Conservation (phyloP, 2,113 vertebrate species). For the Poecile atricapillus region DNA sequence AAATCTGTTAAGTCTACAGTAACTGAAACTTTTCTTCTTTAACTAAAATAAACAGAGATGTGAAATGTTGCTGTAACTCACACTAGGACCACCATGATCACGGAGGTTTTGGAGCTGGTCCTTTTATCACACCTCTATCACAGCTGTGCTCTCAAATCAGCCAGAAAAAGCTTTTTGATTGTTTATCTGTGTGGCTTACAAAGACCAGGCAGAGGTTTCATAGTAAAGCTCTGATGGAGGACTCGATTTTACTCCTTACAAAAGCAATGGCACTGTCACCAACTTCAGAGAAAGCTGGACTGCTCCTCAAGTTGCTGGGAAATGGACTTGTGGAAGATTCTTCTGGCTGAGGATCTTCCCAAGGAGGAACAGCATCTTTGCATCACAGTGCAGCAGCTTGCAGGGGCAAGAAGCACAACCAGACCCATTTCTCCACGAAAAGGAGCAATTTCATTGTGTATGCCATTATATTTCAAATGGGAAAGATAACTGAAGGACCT, state of each 20-base stretch:
- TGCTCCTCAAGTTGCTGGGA: background rate
- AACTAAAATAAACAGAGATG: conserved; percentile 4
- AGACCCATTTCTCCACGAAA: background rate
- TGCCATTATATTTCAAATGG: background rate
- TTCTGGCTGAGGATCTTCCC: background rate
- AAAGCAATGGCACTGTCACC: background rate
- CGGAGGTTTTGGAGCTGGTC: background rate
- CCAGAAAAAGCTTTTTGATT: background rate
- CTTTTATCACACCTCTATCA: conserved; percentile 43
- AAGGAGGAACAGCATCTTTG: background rate
- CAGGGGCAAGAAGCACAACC: background rate
- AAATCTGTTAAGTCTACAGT: conserved; percentile 47
- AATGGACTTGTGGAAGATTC: background rate
- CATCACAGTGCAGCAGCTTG: background rate
- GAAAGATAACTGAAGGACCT: background rate
- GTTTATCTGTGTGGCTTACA: background rate
- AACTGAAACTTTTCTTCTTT: conserved; percentile 38
- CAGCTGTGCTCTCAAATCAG: background rate
- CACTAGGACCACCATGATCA: conserved; percentile 22
- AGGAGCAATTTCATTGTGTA: background rate
- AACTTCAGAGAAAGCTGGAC: background rate
- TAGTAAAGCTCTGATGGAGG: background rate
- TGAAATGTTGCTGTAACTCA: conserved; percentile 4
- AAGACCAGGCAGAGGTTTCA: background rate
- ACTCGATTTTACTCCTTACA: background rate